These are phyloP conservation scores for Ascaphus truei DNA, from an alignment of 2,113 vertebrate genomes.

Conservation along the genomic window DNA sequence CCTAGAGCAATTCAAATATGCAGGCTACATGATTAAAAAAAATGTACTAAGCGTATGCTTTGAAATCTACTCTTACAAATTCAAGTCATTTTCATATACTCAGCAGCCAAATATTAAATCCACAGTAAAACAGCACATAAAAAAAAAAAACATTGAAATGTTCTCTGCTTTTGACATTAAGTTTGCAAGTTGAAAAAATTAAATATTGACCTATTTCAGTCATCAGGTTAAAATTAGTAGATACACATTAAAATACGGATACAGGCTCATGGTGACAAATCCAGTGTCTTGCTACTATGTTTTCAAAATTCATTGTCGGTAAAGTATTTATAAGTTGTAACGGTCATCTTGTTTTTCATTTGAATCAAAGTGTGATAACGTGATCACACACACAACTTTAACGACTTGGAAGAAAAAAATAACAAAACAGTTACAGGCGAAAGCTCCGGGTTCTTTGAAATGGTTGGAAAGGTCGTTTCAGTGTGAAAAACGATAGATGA, in stretches of 20 bases:
- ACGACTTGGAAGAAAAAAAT: background rate
- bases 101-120: background rate
- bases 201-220: background rate
- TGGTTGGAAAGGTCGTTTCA: conserved; percentile 78
- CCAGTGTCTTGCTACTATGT: background rate
- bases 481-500: conserved; percentile 65
- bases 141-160: too few species aligned
- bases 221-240: background rate
- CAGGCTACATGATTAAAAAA: background rate
- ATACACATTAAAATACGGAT: conserved; percentile 12
- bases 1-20: conserved; percentile 16
- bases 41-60: background rate
- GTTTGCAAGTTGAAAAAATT: background rate
- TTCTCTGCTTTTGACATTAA: too few species aligned
- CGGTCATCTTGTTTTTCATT: too few species aligned
- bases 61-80: background rate
- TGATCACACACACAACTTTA: too few species aligned
- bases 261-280: background rate
- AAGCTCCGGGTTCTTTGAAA: conserved; percentile 85
- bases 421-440: conserved; percentile 62
- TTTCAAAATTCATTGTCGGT: background rate
- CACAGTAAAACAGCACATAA: background rate
- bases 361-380: too few species aligned
- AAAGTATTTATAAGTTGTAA: too few species aligned
- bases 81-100: background rate